phyloP scores from a whole-genome alignment of 2,113 vertebrate genomes.

The Cryptotis parvus region DNA sequence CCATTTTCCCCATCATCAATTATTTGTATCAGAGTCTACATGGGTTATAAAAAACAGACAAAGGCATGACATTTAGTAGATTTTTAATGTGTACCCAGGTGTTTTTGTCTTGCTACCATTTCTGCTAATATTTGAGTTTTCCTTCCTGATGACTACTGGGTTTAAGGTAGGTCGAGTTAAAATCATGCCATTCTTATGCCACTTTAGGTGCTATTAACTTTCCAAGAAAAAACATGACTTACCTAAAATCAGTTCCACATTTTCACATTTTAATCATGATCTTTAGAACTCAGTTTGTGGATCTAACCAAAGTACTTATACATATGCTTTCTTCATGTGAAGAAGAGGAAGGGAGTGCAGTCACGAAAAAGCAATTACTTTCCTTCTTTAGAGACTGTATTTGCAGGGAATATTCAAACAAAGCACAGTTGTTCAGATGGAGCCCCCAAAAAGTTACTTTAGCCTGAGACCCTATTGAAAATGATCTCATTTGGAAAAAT shows the following conservation, averaged over 20 bases:
- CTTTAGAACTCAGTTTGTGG: constrained; percentile 38
- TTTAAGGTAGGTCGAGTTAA: constrained; percentile 3
- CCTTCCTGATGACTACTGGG: background rate
- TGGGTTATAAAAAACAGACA: background rate
- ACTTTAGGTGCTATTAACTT: background rate
- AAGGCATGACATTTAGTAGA: background rate
- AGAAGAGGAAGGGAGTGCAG: background rate
- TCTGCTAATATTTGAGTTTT: background rate
- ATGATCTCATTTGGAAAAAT: background rate
- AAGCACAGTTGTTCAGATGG: too few species aligned
- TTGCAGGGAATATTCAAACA: background rate
- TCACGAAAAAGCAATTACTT: background rate
- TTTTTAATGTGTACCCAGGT: background rate
- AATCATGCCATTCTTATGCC: background rate
- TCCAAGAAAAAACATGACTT: background rate
- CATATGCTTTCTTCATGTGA: background rate
- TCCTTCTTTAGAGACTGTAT: background rate
- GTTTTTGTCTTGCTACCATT: background rate
- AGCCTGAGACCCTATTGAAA: background rate
- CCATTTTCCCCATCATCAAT: background rate
- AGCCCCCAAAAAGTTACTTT: too few species aligned
- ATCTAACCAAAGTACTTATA: background rate
- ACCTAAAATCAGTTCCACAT: background rate
- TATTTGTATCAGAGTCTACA: background rate
- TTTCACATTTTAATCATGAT: constrained; percentile 52